Evolutionary conservation across 2,797 vertebrate species (phyloP), one percentile per base, ranked within the genome.

Genomic region (Telmatherina bonti): DNA sequence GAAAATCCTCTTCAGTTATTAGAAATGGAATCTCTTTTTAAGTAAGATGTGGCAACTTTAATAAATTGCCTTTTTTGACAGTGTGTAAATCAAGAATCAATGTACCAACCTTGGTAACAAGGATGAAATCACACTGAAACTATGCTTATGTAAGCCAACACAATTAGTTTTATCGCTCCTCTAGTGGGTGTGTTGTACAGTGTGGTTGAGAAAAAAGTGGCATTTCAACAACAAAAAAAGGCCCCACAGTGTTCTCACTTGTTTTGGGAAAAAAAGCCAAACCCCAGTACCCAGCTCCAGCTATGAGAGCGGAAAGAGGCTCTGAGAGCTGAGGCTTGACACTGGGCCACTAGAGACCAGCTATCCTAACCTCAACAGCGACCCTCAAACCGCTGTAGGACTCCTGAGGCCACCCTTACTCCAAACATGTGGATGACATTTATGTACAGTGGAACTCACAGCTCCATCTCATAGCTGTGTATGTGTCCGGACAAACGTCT

Each of bases 291-390:
- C 41, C 29, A 13, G 22, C 53, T 62, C 54, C 52, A 74, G 38
- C 67, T 81, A 61, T 0, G 5, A 62, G 61, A 70, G 60, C 52
- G 35, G 38, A 10, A 13, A 72, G 78, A 64, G 26, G 26, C 53
- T 54, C 64, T 63, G 67, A 68, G 70, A 67, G 62, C 70, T 84
- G 88, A 82, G 82, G 84, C 87, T 81, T 90, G 87, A 91, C 85
- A 78, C 74, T 10, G 15, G 64, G 59, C 76, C 87, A 62, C 86
- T 18, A 26, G 85, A 81, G 85, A 87, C 70, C 72, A 62, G 68
- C 79, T 73, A 55, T 73, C 72, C 75, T 75, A 71, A 83, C 86
- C 84, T 89, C 87, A 88, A 83, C 80, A 62, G 67, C 83, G 86
- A 90, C 88, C 87, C 72, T 74, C 47, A 82, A 84, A 86, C 82